Base-by-base conservation (phyloP, 2,113 vertebrate genomes). In the Pantherophis guttatus region DNA sequence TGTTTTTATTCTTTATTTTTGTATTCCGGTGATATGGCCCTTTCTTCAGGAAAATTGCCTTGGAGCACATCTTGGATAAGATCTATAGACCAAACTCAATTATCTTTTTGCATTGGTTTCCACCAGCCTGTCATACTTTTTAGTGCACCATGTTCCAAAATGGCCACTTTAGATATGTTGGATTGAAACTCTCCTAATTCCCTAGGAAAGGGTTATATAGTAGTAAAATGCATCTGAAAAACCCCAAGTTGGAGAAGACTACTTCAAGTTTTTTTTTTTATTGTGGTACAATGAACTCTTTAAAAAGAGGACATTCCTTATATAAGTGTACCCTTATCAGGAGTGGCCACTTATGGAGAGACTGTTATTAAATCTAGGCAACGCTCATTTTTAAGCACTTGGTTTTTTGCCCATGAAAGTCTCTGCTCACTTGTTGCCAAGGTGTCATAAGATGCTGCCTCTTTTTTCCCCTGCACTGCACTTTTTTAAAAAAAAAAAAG, bases 41-140 rank as follows among this genome's bases (percentile, higher is more conserved):
- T 9, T 85, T 85, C 52, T 93, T 94, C 44, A 94, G 87, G 91
- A 12, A 92, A 93, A 48, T 15, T 12, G 90, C 33, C 39, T 65
- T 52, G 1, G 0, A 0, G 57, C 0, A 0, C 21, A 54, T 2
- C 89, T 88, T 39, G 10, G 29, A 44, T 81, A 50, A 26, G 53
- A 55, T 0, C 86, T 89, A 87, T 90, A 90, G 52, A 91, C 33
- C 0, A 3, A 91, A 54, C 3, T 90, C 70, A 19, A 48, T 1
- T 52, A 53, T 75, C 21, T 90, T 75, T 29, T 86, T 93, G 39
- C 75, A 50, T 0, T 85, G 0, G 1, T 58, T 94, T 50, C 65
- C 29, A 9, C 0, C 0, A 90, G 24, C 87, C 58, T 92, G 58
- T 75, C 91, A 89, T 91, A 23, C 23, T 23, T 44, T 54, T n/a